Evolutionary conservation across 2,888 invertebrate species (phyloP).

Genomic region (Paralinhomoeus sp.): DNA sequence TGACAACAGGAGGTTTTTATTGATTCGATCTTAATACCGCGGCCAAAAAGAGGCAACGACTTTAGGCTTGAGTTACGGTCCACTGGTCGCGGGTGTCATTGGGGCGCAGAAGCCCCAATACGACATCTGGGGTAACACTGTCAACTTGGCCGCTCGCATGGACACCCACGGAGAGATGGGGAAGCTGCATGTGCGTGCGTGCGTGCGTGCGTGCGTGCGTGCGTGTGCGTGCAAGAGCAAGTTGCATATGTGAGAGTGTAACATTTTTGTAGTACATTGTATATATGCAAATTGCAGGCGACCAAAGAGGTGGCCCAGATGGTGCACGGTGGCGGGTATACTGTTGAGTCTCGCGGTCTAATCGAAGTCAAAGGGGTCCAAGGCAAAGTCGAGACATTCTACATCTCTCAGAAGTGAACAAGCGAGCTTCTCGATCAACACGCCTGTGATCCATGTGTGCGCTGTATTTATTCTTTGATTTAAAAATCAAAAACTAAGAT

Average conservation of each 20-base stretch:
- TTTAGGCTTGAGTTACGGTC: conserved; percentile 65
- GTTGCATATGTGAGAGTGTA: too few species aligned
- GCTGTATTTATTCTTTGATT: too few species aligned
- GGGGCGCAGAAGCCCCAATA: conserved; percentile 94
- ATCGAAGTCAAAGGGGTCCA: conserved; percentile 63
- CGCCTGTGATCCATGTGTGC: too few species aligned
- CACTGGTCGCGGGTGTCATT: conserved; percentile 83
- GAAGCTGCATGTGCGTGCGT: conserved; percentile 28
- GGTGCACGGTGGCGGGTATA: conserved; percentile 58
- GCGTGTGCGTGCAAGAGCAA: too few species aligned
- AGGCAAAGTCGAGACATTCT: conserved; percentile 5
- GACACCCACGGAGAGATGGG: conserved; percentile 78
- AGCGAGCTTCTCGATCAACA: too few species aligned
- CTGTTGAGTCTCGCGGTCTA: conserved; percentile 67
- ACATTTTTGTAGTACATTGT: conserved; percentile 7
- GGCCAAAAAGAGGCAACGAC: too few species aligned
- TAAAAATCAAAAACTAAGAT: too few species aligned
- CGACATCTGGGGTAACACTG: conserved; percentile 96
- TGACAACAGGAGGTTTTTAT: background rate
- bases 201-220: too few species aligned
- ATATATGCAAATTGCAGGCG: conserved; percentile 33
- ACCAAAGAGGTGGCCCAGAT: conserved; percentile 60
- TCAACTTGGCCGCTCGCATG: conserved; percentile 89
- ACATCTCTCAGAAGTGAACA: too few species aligned
- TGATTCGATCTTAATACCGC: conserved; percentile 11